phyloP scores from a whole-genome alignment of 2,888 invertebrate genomes.

The Drosophila vallismaia region DNA sequence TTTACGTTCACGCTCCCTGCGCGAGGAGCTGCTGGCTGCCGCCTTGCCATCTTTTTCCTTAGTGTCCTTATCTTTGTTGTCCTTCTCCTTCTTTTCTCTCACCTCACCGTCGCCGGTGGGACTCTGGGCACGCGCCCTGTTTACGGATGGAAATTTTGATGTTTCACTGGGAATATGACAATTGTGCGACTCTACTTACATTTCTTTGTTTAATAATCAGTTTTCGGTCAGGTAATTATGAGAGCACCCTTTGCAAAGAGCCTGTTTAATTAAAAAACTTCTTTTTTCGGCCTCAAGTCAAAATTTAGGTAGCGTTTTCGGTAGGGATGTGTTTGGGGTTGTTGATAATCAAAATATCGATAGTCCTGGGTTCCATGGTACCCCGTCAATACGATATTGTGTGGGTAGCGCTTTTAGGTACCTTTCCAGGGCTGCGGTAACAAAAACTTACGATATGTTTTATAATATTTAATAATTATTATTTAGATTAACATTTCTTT shows the following conservation, averaged over 20 bases:
- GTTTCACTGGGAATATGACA: conserved; percentile 7
- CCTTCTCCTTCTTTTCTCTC: conserved; percentile 86
- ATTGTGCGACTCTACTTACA: conserved; percentile 44
- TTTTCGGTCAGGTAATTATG: neutral
- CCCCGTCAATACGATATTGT: no score
- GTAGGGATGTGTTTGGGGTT: conserved; percentile 9
- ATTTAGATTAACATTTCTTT: no score
- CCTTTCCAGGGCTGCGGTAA: no score
- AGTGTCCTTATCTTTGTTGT: conserved; percentile 87
- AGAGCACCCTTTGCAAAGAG: neutral
- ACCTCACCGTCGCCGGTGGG: conserved; percentile 88
- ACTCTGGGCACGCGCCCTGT: conserved; percentile 90
- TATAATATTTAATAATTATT: no score
- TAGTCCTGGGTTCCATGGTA: no score
- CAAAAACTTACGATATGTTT: no score
- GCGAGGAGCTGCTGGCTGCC: conserved; percentile 66
- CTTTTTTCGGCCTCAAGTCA: conserved; percentile 11
- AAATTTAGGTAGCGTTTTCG: conserved; percentile 23
- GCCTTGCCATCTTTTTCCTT: conserved; percentile 79
- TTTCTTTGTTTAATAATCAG: conserved; percentile 20
- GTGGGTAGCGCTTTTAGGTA: no score
- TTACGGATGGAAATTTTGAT: conserved; percentile 1
- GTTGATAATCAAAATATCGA: no score
- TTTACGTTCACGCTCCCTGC: conserved; percentile 82
- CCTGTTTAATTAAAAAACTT: conserved; percentile 27